Base-by-base conservation (phyloP, 35 echinoderm and acorn worm species). In the Heliocidaris erythrogramma region DNA sequence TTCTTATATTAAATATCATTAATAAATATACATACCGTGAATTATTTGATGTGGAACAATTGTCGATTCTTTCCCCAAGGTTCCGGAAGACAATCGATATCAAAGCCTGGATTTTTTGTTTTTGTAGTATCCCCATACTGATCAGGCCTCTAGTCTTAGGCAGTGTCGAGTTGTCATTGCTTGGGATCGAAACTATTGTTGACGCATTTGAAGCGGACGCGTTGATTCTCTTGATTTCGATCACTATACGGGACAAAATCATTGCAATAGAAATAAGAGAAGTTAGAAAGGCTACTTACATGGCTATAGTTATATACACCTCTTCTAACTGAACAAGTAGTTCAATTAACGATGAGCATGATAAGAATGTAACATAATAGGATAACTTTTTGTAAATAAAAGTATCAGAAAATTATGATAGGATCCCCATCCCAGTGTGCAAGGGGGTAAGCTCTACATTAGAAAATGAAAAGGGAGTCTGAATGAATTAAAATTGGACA, bases 51-150 rank as follows among this genome's bases (percentile, higher is more conserved):
- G 87, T 27, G 2, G 87, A 47, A 89, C 87, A 89, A 32, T 47
- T 89, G 10, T 89, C 87, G 87, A 89, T 89, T 48, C 31, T 89
- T 32, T 48, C 87, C 2, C 87, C 87, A 27, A 89, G 87, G 16
- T 32, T 47, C 47, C 87, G 87, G 29, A 89, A 89, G 14, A 89
- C 31, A 18, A 89, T 89, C 9, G 87, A 89, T 89, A 89, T 48
- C 32, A 89, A 35, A 14, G 87, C 87, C 87, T 89, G 31, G 87
- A 16, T 89, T 89, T 89, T 18, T 27, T 47, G 31, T 48, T 89
- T 27, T 9, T 9, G 31, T 3, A 89, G 31, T 14, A 89, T 48
- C 9, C 4, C 31, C 87, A 89, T 47, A 5, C 31, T 14, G 17
- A 89, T 47, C 14, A 48, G 14, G 29, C 31, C 87, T 16, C 87